A percentile compares a stretch with the other conserved stretches of the same genome.
These are phyloP conservation scores for Eutrigla gurnardus DNA, from an alignment of 2,797 vertebrate species.

Conservation along the genomic window DNA sequence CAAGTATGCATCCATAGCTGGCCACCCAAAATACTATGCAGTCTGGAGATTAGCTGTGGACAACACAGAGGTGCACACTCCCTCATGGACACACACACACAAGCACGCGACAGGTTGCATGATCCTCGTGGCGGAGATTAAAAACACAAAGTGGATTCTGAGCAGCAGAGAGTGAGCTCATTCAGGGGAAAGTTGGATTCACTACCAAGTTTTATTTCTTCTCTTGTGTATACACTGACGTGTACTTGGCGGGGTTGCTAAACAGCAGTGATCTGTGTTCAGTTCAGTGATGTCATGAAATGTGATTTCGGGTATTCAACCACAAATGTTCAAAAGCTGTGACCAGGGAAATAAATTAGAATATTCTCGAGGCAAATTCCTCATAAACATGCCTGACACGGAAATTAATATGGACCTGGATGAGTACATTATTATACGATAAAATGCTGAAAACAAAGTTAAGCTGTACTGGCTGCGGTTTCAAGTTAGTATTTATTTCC, in stretches of 20 bases:
- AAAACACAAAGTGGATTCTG: slow-evolving; percentile 5
- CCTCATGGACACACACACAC: neutral
- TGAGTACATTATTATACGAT: slow-evolving; percentile 13
- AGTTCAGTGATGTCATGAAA: slow-evolving; percentile 9
- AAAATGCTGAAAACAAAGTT: slow-evolving; percentile 1
- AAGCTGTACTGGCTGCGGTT: neutral
- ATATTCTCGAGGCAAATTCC: slow-evolving; percentile 22
- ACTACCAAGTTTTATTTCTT: neutral
- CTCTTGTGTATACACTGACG: neutral
- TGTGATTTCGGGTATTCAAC: slow-evolving; percentile 21
- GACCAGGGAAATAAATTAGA: slow-evolving; percentile 22
- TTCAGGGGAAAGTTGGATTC: neutral
- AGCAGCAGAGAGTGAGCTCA: neutral
- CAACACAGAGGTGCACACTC: neutral
- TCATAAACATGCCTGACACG: slow-evolving; percentile 8
- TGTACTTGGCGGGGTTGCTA: neutral
- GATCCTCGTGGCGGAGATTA: neutral
- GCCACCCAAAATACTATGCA: neutral
- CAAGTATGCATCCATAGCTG: too few relatives aligned
- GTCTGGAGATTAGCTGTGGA: neutral
- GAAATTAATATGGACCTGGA: slow-evolving; percentile 17
- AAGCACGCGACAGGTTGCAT: neutral
- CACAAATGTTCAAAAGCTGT: slow-evolving; percentile 17
- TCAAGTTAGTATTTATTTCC: slow-evolving; percentile 7
- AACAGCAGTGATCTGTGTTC: neutral